A percentile compares a stretch with the other conserved stretches of the same genome.
Evolutionary conservation across 2,113 vertebrate species (phyloP).

Genomic region (Candoia aspera): DNA sequence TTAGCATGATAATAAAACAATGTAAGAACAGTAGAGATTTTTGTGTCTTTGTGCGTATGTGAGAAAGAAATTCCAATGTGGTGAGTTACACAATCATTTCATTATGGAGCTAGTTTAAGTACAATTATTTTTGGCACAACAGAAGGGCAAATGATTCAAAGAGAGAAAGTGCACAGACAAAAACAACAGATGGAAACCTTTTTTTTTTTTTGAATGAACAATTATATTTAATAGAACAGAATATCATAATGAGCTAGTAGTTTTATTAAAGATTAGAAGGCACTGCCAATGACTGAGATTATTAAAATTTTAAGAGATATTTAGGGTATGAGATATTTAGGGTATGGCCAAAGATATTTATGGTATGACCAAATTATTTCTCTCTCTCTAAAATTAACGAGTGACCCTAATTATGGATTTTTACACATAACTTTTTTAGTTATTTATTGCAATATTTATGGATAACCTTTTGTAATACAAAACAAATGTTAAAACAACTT

Average conservation of each 20-base stretch:
- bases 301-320: constrained; percentile 46
- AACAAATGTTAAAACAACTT: constrained; percentile 12
- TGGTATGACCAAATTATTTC: constrained; percentile 27
- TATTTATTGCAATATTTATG: not conserved
- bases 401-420: constrained; percentile 37
- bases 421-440: not conserved
- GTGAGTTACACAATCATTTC: constrained; percentile 48
- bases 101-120: constrained; percentile 62
- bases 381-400: constrained; percentile 36
- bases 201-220: constrained; percentile 61
- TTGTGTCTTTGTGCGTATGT: constrained; percentile 13
- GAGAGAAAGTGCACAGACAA: constrained; percentile 57
- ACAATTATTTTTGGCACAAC: constrained; percentile 70
- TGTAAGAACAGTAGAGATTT: constrained; percentile 43
- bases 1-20: constrained; percentile 50
- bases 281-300: constrained; percentile 46
- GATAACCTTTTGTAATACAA: not conserved
- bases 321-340: constrained; percentile 5
- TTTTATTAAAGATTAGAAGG: constrained; percentile 54
- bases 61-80: constrained; percentile 15
- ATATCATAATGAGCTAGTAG: constrained; percentile 47
- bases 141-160: constrained; percentile 65
- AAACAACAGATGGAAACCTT: constrained; percentile 59
- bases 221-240: constrained; percentile 55
- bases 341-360: constrained; percentile 24